These are phyloP conservation scores for Oryzias celebensis DNA, from an alignment of 2,113 vertebrate species.

Conservation along the genomic window DNA sequence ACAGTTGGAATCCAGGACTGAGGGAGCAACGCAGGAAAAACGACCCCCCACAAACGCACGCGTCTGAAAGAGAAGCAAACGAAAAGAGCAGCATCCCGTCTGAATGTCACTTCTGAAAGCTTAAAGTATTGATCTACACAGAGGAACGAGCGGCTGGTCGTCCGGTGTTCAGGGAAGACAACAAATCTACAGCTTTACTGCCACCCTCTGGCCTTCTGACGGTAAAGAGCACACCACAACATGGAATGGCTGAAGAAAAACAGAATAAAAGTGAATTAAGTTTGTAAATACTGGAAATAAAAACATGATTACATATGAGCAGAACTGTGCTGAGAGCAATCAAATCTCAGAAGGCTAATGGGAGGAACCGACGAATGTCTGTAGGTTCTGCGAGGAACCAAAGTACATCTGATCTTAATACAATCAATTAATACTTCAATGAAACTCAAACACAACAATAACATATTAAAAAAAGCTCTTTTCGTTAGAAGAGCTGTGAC, in stretches of 20 bases:
- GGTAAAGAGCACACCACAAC: too few relatives aligned
- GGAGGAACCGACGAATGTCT: slow-evolving; percentile 39
- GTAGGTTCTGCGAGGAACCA: slow-evolving; percentile 30
- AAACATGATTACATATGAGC: slow-evolving; percentile 41
- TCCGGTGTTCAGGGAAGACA: slow-evolving; percentile 22
- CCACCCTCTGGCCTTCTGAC: slow-evolving; percentile 1
- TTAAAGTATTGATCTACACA: slow-evolving; percentile 66
- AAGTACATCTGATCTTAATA: neutral
- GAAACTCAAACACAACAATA: too few relatives aligned
- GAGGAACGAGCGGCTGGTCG: slow-evolving; percentile 25
- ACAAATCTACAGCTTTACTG: slow-evolving; percentile 22
- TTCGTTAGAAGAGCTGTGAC: too few relatives aligned
- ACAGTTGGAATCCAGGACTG: slow-evolving; percentile 21
- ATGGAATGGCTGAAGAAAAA: slow-evolving; percentile 18
- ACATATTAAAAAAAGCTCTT: too few relatives aligned
- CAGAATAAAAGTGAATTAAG: slow-evolving; percentile 7
- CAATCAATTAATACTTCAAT: too few relatives aligned
- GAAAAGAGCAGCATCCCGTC: slow-evolving; percentile 77
- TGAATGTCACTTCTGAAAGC: too few relatives aligned
- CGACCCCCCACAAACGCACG: slow-evolving; percentile 43
- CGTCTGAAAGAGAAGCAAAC: slow-evolving; percentile 48
- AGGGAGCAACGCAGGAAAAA: slow-evolving; percentile 35
- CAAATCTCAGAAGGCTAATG: slow-evolving; percentile 57
- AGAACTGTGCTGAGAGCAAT: slow-evolving; percentile 44
- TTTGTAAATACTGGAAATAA: slow-evolving; percentile 26